These are phyloP conservation scores for Dicrostonyx torquatus DNA, from an alignment of 2,797 vertebrate species.

Conservation along the genomic window DNA sequence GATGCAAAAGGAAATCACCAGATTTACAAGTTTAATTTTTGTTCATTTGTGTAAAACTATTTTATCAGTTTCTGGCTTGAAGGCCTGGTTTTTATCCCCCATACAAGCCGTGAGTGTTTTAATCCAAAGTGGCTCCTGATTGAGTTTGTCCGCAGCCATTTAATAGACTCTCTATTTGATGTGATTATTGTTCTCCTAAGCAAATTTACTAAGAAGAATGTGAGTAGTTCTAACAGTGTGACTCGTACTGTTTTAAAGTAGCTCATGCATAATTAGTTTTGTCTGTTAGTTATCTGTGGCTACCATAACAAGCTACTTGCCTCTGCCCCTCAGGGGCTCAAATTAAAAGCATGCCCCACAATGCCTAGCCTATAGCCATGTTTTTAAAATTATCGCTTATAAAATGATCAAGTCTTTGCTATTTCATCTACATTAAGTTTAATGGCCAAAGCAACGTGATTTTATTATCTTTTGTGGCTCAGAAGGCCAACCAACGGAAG, in stretches of 20 bases:
- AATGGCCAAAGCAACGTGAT: neutral
- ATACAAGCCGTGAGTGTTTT: conserved; percentile 27
- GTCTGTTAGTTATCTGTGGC: neutral
- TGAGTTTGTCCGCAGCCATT: conserved; percentile 18
- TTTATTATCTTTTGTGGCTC: conserved; percentile 5
- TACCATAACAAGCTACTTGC: neutral
- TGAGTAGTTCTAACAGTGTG: conserved; percentile 10
- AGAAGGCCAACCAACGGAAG: neutral
- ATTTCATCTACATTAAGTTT: neutral
- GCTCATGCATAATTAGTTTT: neutral
- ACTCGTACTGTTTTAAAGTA: conserved; percentile 41
- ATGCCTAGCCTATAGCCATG: neutral
- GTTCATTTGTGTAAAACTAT: neutral
- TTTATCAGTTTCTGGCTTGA: neutral
- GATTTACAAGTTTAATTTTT: conserved; percentile 28
- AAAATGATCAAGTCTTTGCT: conserved; percentile 8
- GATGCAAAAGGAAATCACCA: neutral
- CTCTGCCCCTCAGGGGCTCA: neutral
- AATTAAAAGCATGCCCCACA: neutral
- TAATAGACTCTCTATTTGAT: conserved; percentile 52
- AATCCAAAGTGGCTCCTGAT: neutral
- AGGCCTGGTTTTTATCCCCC: conserved; percentile 16
- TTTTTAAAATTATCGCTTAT: neutral
- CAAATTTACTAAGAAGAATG: conserved; percentile 46
- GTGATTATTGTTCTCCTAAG: conserved; percentile 44